phyloP scores from a whole-genome alignment of 2,113 vertebrate genomes.

The Megalops atlanticus region DNA sequence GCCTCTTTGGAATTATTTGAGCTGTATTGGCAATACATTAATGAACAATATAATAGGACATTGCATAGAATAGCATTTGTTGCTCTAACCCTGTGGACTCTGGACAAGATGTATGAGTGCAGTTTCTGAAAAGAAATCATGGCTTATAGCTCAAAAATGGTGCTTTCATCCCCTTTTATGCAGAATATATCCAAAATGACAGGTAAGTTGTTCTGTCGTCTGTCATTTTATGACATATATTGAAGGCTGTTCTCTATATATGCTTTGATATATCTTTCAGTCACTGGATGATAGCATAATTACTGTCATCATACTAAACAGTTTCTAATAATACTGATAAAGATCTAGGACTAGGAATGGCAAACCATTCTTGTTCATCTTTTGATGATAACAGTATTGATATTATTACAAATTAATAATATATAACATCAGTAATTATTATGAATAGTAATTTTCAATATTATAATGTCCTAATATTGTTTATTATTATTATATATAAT shows the following conservation, averaged over 20 bases:
- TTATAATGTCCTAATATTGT: too few species aligned
- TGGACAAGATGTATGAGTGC: slow-evolving; percentile 17
- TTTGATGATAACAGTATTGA: too few species aligned
- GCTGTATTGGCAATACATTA: slow-evolving; percentile 25
- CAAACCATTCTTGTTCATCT: not conserved
- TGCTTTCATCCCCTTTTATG: not conserved
- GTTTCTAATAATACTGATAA: not conserved
- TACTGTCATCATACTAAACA: not conserved
- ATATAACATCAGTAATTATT: too few species aligned
- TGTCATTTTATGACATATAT: slow-evolving; percentile 30
- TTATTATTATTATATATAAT: too few species aligned
- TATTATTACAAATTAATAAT: too few species aligned
- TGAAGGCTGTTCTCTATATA: slow-evolving; percentile 17
- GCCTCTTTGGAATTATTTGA: slow-evolving; percentile 32
- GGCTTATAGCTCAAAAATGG: slow-evolving; percentile 18
- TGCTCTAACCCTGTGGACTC: slow-evolving; percentile 8
- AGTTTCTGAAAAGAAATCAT: slow-evolving; percentile 20
- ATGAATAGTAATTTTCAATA: too few species aligned
- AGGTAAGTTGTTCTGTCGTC: slow-evolving; percentile 11
- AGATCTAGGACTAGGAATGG: not conserved
- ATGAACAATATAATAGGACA: slow-evolving; percentile 19
- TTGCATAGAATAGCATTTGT: slow-evolving; percentile 16
- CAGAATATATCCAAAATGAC: slow-evolving; percentile 23
- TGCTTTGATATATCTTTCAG: slow-evolving; percentile 8
- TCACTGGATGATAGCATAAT: slow-evolving; percentile 15